These are phyloP conservation scores for Zygogramma bicolorata DNA, from an alignment of 2,888 invertebrate genomes.

Conservation along the genomic window DNA sequence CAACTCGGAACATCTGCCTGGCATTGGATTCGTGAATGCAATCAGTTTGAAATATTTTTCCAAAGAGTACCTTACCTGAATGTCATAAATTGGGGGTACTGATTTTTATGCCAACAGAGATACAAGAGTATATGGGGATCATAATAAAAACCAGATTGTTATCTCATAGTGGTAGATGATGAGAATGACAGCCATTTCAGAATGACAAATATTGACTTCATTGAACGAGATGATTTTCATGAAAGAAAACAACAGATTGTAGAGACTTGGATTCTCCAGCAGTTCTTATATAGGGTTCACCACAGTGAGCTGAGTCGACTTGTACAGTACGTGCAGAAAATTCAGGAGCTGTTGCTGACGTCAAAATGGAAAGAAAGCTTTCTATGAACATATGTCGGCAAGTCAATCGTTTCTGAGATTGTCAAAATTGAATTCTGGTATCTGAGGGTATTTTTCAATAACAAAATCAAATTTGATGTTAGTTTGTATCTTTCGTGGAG, in stretches of 20 bases:
- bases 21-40: too few species aligned
- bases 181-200: neutral
- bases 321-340: too few species aligned
- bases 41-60: too few species aligned
- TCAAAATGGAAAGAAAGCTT: neutral
- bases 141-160: neutral
- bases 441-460: neutral
- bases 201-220: neutral
- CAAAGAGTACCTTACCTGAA: neutral
- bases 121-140: neutral
- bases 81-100: neutral
- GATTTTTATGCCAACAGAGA: neutral
- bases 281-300: too few species aligned
- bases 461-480: slow-evolving; percentile 4
- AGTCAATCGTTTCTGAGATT: neutral
- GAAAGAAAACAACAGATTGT: neutral
- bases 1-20: too few species aligned
- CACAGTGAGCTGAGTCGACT: too few species aligned
- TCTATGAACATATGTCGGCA: neutral
- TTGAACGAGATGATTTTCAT: neutral
- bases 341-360: too few species aligned
- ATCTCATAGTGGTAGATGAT: neutral
- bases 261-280: too few species aligned
- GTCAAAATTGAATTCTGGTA: slow-evolving; percentile 3
- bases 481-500: neutral